Base-by-base conservation (phyloP, 2,888 invertebrate species). In the Ophion costatus region DNA sequence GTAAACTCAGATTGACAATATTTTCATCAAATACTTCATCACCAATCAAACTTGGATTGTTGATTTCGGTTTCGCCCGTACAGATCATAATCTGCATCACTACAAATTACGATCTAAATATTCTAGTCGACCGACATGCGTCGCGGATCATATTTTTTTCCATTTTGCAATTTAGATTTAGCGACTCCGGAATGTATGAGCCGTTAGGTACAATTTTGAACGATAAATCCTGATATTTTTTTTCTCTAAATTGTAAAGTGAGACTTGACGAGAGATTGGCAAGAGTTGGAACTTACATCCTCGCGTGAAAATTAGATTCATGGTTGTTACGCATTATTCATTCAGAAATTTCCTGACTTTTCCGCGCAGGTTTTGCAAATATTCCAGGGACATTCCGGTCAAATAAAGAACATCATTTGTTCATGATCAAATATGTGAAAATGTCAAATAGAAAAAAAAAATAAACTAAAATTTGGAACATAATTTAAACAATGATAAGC, bases 1-100 rank as follows among this genome's bases (percentile, higher is more conserved):
- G n/a, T 61, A 1, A 69, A 69, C 24, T 59, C 45, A 69, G n/a
- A 0, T 69, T 78, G 59, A 42, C 69, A 69, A 61, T 42, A 20
- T 59, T 33, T 67, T 29, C 29, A 20, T 29, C 42, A 45, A 29
- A 29, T 29, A 29, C 4, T 29, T 29, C 29, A 29, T 29, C 29
- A 29, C 4, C 29, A 29, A 29, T 61, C 22, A 24, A 59, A 33
- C n/a, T 69, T 61, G 3, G 17, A 61, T 61, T 11, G 73, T 42
- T 73, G 38, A 73, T 17, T 73, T 73, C 14, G 17, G 11, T 20
- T 73, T 42, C 42, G 17, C 61, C 42, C 3, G 14, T 61, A 61
- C 73, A 73, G 61, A 73, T n/a, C 22, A 51, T 63, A 63, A 24
- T 69, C 51, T 51, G 51, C 17, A 10, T 51, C 51, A 51, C 51